Conservation (phyloP, 2,113 vertebrate genomes). For the Oncorhynchus clarkii region DNA sequence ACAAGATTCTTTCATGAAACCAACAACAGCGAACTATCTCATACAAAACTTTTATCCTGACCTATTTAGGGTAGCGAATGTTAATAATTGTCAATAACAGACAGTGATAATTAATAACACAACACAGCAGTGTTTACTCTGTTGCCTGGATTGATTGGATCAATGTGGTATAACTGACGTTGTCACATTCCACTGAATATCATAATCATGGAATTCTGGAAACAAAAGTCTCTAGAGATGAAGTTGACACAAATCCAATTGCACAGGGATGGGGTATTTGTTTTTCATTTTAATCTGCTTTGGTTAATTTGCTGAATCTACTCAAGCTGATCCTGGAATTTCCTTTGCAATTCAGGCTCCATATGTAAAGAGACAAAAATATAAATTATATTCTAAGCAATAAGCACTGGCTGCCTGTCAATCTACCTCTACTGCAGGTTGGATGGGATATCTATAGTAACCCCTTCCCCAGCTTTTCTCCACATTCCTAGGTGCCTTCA, state of each 20-base stretch:
- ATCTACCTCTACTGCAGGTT: neutral
- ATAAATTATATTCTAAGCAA: neutral
- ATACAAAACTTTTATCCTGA: neutral
- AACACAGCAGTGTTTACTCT: constrained; percentile 21
- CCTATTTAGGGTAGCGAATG: neutral
- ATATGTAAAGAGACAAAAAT: neutral
- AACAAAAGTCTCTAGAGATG: constrained; percentile 49
- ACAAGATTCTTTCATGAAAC: neutral
- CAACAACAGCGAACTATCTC: neutral
- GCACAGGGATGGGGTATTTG: constrained; percentile 33
- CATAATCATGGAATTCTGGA: constrained; percentile 43
- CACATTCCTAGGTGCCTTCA: too few species aligned
- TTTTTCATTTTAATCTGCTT: constrained; percentile 45
- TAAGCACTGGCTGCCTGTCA: neutral
- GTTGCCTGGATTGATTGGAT: constrained; percentile 33
- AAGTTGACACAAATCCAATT: constrained; percentile 43
- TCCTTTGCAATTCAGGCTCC: neutral
- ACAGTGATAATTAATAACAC: constrained; percentile 1
- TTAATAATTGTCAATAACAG: constrained; percentile 13
- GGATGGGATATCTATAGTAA: neutral
- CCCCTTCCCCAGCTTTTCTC: too few species aligned
- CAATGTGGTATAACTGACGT: constrained; percentile 41
- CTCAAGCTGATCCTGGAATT: neutral
- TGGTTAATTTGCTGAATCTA: constrained; percentile 30
- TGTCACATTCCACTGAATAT: constrained; percentile 43